These are phyloP conservation scores for Hydrophis major DNA, from an alignment of 2,797 vertebrate genomes.

Conservation along the genomic window DNA sequence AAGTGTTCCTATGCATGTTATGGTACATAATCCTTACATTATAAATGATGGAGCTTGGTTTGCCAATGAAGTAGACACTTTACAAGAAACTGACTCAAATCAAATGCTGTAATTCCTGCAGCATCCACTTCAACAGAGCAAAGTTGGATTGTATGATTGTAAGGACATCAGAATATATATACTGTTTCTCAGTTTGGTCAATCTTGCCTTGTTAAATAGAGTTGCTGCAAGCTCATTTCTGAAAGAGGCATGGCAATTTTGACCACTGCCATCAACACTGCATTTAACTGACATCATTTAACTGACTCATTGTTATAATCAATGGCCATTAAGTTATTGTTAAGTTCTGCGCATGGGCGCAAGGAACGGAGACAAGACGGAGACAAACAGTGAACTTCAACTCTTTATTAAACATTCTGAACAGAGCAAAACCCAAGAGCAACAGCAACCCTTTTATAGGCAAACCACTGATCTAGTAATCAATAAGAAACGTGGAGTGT, in stretches of 20 bases:
- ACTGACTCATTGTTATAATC: slow-evolving; percentile 67
- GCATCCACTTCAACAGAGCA: not conserved
- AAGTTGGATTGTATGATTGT: too few species aligned
- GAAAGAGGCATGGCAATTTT: slow-evolving; percentile 63
- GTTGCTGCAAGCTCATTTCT: slow-evolving; percentile 58
- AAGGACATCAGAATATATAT: slow-evolving; percentile 9
- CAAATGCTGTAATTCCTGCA: not conserved
- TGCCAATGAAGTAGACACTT: not conserved
- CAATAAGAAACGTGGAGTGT: too few species aligned
- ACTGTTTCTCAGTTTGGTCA: slow-evolving; percentile 41
- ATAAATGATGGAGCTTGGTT: not conserved
- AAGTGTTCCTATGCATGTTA: not conserved
- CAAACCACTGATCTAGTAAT: too few species aligned
- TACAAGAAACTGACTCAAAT: not conserved
- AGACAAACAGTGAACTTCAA: too few species aligned
- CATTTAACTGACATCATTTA: slow-evolving; percentile 72
- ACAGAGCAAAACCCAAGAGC: too few species aligned
- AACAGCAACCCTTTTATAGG: too few species aligned
- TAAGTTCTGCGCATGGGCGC: too few species aligned
- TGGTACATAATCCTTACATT: not conserved
- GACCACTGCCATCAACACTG: slow-evolving; percentile 64
- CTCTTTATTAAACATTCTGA: too few species aligned
- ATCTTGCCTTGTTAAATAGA: slow-evolving; percentile 55
- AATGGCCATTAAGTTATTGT: slow-evolving; percentile 64
- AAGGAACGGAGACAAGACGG: too few species aligned